These are phyloP conservation scores for Planococcus citri DNA, from an alignment of 1,140 invertebrate species.

Conservation along the genomic window DNA sequence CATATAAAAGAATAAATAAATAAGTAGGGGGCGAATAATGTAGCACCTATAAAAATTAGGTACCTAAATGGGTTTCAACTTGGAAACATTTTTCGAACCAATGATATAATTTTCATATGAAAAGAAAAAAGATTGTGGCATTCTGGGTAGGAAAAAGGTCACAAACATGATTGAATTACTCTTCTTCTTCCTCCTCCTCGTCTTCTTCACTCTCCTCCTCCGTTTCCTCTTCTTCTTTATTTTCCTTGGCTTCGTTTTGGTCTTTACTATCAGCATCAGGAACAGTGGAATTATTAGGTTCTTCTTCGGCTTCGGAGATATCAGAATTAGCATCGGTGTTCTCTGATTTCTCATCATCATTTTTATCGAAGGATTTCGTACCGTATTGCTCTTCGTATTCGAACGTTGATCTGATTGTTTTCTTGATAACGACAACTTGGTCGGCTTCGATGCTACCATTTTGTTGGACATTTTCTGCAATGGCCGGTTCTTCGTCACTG, in stretches of 20 bases:
- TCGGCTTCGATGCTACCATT: not conserved
- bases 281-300: not conserved
- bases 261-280: not conserved
- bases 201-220: too few species aligned
- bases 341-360: conserved; percentile 1
- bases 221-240: conserved; percentile 1
- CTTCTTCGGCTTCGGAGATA: not conserved
- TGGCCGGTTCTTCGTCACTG: not conserved
- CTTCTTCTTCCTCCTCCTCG: not conserved
- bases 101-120: not conserved
- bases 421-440: not conserved
- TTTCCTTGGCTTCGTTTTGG: not conserved
- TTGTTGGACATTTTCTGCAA: not conserved
- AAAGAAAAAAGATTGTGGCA: not conserved
- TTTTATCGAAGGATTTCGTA: not conserved
- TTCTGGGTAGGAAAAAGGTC: not conserved
- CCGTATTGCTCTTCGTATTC: not conserved
- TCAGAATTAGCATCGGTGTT: conserved; percentile 14
- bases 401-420: not conserved
- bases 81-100: not conserved
- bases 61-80: not conserved
- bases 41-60: not conserved
- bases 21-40: not conserved
- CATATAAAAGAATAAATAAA: conserved; percentile 7
- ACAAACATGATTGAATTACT: not conserved